Evolutionary conservation across 2,888 invertebrate genomes (phyloP).

Genomic region (Spisula subtruncata): DNA sequence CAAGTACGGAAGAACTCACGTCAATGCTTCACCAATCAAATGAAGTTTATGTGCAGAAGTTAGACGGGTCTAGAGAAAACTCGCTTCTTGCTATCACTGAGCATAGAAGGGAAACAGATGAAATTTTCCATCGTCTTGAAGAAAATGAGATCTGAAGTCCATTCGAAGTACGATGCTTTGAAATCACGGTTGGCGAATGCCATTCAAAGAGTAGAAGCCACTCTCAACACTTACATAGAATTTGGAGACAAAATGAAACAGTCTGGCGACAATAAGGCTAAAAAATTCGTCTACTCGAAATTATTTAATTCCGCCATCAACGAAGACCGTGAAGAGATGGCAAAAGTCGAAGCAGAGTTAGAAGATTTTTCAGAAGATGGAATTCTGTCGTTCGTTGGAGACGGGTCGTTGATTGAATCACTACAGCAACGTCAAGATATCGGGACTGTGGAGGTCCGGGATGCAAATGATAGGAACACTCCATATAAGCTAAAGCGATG

Average conservation of each 20-base stretch:
- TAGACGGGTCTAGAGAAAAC: neutral
- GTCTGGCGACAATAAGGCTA: neutral
- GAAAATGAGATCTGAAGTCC: neutral
- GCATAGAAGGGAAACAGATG: neutral
- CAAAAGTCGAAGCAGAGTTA: neutral
- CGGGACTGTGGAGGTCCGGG: neutral
- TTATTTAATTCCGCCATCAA: neutral
- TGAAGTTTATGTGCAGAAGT: neutral
- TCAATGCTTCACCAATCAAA: neutral
- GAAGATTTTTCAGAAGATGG: neutral
- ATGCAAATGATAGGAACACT: too few relatives aligned
- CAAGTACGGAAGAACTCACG: neutral
- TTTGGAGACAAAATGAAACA: neutral
- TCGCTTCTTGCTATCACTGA: neutral
- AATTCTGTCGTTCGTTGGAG: neutral
- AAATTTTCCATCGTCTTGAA: neutral
- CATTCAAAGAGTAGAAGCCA: neutral
- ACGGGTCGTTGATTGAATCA: neutral
- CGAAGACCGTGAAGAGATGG: neutral
- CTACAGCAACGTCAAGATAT: neutral
- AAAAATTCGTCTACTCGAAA: neutral
- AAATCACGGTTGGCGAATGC: neutral
- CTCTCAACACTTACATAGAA: neutral
- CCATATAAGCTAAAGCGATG: too few relatives aligned
- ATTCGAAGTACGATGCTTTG: neutral